phyloP scores from a whole-genome alignment of 37 sponge, comb jelly and placozoan genomes.

The Beroe forskalii region DNA sequence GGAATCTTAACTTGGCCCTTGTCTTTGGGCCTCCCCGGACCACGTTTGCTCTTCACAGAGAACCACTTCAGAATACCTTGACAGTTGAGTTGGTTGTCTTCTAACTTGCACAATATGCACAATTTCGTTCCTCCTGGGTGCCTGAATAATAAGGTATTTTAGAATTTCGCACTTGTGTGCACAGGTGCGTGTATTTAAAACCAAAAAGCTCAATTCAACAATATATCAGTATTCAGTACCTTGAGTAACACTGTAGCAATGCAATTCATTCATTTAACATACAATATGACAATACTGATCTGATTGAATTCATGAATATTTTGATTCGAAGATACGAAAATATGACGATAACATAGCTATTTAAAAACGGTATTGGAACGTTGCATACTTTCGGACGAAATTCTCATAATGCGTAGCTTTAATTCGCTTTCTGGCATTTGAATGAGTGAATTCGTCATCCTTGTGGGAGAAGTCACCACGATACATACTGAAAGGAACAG shows the following conservation, averaged over 20 bases:
- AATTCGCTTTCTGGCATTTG: not conserved
- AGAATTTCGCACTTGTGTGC: not conserved
- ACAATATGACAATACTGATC: no score
- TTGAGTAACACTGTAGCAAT: no score
- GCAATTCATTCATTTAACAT: no score
- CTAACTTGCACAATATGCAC: constrained; percentile 48
- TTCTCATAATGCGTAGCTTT: constrained; percentile 63
- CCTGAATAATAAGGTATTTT: not conserved
- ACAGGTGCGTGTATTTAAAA: no score
- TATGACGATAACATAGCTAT: not conserved
- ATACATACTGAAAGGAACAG: not conserved
- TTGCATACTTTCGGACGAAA: constrained; percentile 46
- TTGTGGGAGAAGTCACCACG: constrained; percentile 22
- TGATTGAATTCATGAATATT: no score
- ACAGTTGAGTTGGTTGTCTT: constrained; percentile 47
- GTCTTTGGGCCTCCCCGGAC: constrained; percentile 64
- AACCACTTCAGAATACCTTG: constrained; percentile 56
- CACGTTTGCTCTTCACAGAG: constrained; percentile 58
- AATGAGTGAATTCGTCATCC: constrained; percentile 8
- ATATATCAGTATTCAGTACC: no score
- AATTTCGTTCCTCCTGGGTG: constrained; percentile 44
- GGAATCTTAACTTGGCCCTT: constrained; percentile 18
- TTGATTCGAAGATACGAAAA: no score
- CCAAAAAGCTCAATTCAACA: no score
- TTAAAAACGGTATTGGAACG: not conserved